Conservation (phyloP, 1,140 invertebrate species). For the Lasaia peninsularis region DNA sequence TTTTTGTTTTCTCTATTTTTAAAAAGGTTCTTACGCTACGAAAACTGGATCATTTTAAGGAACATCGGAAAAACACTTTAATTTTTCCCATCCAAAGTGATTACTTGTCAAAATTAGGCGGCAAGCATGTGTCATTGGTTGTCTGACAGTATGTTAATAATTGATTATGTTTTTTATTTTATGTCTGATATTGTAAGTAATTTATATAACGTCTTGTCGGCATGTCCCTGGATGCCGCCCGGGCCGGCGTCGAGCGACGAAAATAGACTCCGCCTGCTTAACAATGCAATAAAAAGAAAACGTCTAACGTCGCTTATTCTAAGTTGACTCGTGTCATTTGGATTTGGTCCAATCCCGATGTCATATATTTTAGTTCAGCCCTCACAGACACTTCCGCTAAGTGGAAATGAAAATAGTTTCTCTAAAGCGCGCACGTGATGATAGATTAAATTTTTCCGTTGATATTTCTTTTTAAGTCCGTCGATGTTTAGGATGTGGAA, state of each 20-base stretch:
- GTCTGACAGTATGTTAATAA: too few relatives aligned
- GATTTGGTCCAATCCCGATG: constrained; percentile 64
- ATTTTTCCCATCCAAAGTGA: too few relatives aligned
- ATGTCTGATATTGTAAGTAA: constrained; percentile 41
- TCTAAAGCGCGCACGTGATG: constrained; percentile 43
- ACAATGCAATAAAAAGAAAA: constrained; percentile 78
- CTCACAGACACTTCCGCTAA: constrained; percentile 65
- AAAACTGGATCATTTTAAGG: too few relatives aligned
- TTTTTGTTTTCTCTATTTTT: too few relatives aligned
- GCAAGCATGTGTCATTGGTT: too few relatives aligned
- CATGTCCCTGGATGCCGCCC: constrained; percentile 62
- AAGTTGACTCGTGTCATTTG: constrained; percentile 75
- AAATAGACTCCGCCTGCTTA: constrained; percentile 70
- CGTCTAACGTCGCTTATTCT: constrained; percentile 64
- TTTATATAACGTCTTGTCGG: constrained; percentile 65
- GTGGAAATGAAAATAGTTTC: constrained; percentile 57
- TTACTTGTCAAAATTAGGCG: too few relatives aligned
- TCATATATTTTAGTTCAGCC: constrained; percentile 66
- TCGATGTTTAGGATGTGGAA: not conserved
- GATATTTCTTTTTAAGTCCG: constrained; percentile 27
- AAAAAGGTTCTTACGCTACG: too few relatives aligned
- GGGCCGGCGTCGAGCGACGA: constrained; percentile 64
- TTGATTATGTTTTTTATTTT: too few relatives aligned
- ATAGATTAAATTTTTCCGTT: constrained; percentile 50
- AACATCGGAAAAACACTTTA: too few relatives aligned